Evolutionary conservation across 2,113 vertebrate genomes (phyloP).

Genomic region (Phoenicopterus ruber): DNA sequence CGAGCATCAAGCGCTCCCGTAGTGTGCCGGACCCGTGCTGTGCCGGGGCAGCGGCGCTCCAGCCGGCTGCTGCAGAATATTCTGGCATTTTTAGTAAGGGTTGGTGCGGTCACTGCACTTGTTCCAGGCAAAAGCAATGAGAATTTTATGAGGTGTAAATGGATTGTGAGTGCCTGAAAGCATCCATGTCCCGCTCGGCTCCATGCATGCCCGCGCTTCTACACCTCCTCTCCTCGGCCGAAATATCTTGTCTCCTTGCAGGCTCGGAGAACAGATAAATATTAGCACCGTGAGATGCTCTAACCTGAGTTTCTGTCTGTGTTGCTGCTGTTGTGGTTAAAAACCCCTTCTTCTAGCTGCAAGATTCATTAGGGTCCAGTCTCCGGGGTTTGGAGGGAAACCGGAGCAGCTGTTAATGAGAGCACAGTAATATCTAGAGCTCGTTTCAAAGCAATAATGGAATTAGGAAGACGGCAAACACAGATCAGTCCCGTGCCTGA

Average conservation of each 20-base stretch:
- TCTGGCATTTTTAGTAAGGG: not conserved
- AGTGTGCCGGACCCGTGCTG: accelerated
- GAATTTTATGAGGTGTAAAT: constrained; percentile 60
- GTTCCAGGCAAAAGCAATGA: constrained; percentile 20
- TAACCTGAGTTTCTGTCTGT: not conserved
- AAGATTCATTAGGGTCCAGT: constrained; percentile 38
- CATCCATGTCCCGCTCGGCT: not conserved
- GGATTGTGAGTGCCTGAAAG: constrained; percentile 10
- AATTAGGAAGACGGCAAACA: constrained; percentile 44
- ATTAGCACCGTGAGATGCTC: not conserved
- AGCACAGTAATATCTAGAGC: not conserved
- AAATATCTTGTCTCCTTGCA: not conserved
- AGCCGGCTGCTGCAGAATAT: not conserved
- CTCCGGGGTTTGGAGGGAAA: constrained; percentile 38
- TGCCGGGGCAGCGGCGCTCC: not conserved
- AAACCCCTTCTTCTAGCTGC: not conserved
- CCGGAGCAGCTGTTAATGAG: constrained; percentile 39
- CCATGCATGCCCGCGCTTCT: not conserved
- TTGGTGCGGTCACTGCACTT: not conserved
- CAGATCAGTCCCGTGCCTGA: constrained; percentile 11
- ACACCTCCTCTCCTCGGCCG: not conserved
- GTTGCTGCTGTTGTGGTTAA: constrained; percentile 24
- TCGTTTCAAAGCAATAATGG: constrained; percentile 54
- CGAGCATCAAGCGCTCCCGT: accelerated
- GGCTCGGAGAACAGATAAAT: not conserved